These are phyloP conservation scores for Orientallactaga bullata DNA, from an alignment of 2,113 vertebrate genomes.

Conservation along the genomic window DNA sequence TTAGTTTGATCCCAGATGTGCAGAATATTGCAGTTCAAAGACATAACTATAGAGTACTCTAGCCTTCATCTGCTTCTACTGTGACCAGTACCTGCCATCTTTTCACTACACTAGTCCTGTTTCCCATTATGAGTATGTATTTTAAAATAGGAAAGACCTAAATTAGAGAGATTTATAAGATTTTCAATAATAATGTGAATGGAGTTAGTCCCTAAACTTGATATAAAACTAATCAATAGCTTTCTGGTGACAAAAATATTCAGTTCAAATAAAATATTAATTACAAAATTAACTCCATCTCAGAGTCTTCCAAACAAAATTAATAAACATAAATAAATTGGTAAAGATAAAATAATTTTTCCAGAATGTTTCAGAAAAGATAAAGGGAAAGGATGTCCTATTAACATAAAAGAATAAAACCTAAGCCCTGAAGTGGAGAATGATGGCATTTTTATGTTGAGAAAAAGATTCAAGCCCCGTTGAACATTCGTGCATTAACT, in stretches of 20 bases:
- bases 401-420: slow-evolving; percentile 50
- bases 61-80: neutral
- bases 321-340: slow-evolving; percentile 14
- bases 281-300: slow-evolving; percentile 30
- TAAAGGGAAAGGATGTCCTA: neutral
- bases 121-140: neutral
- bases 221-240: slow-evolving; percentile 19
- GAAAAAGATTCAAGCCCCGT: neutral
- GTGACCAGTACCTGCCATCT: neutral
- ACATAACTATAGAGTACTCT: neutral
- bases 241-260: slow-evolving; percentile 31
- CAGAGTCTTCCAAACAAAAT: slow-evolving; percentile 23
- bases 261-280: slow-evolving; percentile 45
- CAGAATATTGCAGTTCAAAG: neutral
- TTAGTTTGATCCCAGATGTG: neutral
- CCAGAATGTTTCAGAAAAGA: neutral
- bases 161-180: neutral
- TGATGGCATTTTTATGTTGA: neutral
- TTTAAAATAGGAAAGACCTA: neutral
- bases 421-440: neutral
- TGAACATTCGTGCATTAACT: slow-evolving; percentile 22
- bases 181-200: slow-evolving; percentile 37
- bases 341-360: slow-evolving; percentile 34
- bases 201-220: slow-evolving; percentile 30
- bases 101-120: neutral